These are phyloP conservation scores for Heteronetta atricapilla DNA, from an alignment of 2,113 vertebrate genomes.

Conservation along the genomic window DNA sequence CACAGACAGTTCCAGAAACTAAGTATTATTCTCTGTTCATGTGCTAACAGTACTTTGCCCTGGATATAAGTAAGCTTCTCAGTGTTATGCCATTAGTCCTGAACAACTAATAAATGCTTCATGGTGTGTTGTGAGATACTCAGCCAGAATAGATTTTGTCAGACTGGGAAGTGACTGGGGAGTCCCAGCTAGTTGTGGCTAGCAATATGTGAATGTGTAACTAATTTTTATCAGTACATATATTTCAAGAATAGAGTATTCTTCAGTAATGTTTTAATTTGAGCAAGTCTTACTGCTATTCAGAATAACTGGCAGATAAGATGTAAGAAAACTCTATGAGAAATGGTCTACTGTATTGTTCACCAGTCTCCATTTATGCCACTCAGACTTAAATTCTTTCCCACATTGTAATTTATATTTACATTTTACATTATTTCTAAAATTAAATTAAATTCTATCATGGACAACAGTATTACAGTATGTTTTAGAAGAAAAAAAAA, in stretches of 20 bases:
- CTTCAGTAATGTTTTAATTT: background rate
- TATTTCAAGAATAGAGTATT: background rate
- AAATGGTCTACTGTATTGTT: background rate
- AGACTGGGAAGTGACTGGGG: background rate
- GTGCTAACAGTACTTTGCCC: background rate
- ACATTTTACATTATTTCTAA: background rate
- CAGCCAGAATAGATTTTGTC: background rate
- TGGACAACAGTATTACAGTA: background rate
- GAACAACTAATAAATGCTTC: background rate
- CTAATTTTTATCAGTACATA: background rate
- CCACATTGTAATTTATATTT: background rate
- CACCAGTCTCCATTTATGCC: background rate
- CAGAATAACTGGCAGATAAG: background rate
- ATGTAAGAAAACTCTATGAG: background rate
- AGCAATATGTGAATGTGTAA: background rate
- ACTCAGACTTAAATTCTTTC: slow-evolving; percentile 24
- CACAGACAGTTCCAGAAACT: background rate
- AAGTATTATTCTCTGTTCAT: background rate
- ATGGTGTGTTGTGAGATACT: background rate
- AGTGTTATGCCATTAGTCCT: background rate
- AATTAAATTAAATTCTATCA: background rate
- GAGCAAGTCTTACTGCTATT: background rate
- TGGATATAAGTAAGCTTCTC: background rate
- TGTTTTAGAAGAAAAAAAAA: background rate
- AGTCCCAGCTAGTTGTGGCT: background rate